Percentiles rank a stretch among this genome's conserved stretches.
Conservation (phyloP, 1,140 invertebrate genomes). For the Augochlora pura region DNA sequence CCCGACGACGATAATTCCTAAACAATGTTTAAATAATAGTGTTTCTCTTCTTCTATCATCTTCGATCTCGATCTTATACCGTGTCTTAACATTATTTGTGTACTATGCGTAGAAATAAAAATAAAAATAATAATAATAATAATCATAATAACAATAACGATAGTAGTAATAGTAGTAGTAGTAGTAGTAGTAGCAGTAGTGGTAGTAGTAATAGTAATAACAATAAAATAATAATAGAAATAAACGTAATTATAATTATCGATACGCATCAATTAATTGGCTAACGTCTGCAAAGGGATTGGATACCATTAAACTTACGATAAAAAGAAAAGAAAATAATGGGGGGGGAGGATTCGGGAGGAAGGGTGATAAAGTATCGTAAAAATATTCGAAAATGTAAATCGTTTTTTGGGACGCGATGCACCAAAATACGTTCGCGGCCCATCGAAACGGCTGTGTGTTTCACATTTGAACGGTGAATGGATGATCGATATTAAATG, state of each 20-base stretch:
- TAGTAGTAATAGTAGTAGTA: slow-evolving; percentile 64
- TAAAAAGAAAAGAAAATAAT: slow-evolving; percentile 63
- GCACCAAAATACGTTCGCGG: not conserved
- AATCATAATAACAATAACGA: slow-evolving; percentile 28
- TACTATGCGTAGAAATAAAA: slow-evolving; percentile 37
- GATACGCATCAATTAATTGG: slow-evolving; percentile 66
- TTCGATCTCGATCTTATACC: slow-evolving; percentile 57
- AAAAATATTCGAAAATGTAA: slow-evolving; percentile 67
- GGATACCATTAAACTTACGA: slow-evolving; percentile 63
- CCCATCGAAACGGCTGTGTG: slow-evolving; percentile 39
- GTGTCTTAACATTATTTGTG: slow-evolving; percentile 59
- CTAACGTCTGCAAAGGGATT: slow-evolving; percentile 63
- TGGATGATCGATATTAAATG: slow-evolving; percentile 17
- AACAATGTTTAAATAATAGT: slow-evolving; percentile 62
- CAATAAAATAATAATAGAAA: slow-evolving; percentile 48
- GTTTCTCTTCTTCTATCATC: slow-evolving; percentile 20
- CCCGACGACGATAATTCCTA: slow-evolving; percentile 57
- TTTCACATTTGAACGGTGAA: slow-evolving; percentile 18
- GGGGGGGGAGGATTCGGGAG: too few species aligned
- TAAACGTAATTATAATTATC: slow-evolving; percentile 63
- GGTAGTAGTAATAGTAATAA: slow-evolving; percentile 57
- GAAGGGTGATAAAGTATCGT: slow-evolving; percentile 40
- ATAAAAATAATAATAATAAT: slow-evolving; percentile 59
- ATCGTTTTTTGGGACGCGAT: slow-evolving; percentile 20
- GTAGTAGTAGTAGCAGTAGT: slow-evolving; percentile 55